phyloP scores from a whole-genome alignment of 2,797 vertebrate species.

The Eulemur coronatus region DNA sequence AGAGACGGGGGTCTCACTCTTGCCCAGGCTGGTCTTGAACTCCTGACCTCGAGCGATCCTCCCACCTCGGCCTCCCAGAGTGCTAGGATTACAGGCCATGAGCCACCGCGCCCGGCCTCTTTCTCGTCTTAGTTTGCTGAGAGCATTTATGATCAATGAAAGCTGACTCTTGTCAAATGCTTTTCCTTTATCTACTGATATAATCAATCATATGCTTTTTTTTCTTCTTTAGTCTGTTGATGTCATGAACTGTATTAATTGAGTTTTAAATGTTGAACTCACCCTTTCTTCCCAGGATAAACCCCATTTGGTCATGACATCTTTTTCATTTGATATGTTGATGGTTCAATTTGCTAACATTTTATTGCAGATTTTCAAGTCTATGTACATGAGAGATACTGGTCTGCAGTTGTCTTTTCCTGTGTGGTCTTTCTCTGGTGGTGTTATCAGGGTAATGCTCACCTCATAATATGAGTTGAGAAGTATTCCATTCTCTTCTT shows the following conservation, averaged over 20 bases:
- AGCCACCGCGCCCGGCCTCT: background rate
- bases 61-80: no score
- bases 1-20: no score
- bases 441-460: background rate
- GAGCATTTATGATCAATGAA: background rate
- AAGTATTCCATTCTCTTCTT: background rate
- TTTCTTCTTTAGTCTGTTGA: no score
- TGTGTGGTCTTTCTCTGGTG: background rate
- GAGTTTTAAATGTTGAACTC: no score
- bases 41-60: no score
- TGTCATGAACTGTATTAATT: no score
- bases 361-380: background rate
- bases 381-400: background rate
- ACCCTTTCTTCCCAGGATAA: background rate
- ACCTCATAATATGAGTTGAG: background rate
- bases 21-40: no score
- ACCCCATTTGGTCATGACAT: background rate
- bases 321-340: background rate
- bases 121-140: background rate
- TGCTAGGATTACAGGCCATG: no score
- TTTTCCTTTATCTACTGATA: background rate
- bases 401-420: background rate
- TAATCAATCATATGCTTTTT: no score
- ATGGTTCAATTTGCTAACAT: background rate
- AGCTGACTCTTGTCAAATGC: background rate